These are phyloP conservation scores for Misgurnus mizolepis DNA, from an alignment of 2,113 vertebrate genomes.

Conservation along the genomic window DNA sequence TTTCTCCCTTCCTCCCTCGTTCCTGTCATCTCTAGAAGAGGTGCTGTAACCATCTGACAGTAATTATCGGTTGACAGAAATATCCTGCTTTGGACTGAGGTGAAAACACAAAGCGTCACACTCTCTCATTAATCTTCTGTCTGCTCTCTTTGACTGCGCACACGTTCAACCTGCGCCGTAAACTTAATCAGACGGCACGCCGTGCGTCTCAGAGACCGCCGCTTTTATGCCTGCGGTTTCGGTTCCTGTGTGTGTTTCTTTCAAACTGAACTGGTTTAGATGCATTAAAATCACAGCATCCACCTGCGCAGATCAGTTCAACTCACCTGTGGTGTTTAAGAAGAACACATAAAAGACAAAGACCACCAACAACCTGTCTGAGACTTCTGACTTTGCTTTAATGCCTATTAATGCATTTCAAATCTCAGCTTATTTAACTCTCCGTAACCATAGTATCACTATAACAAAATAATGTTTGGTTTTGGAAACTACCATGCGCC, in stretches of 20 bases:
- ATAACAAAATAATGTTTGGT: no score
- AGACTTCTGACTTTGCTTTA: constrained; percentile 14
- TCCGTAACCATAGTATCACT: no score
- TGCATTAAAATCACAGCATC: constrained; percentile 61
- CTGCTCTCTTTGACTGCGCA: constrained; percentile 82
- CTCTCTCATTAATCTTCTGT: constrained; percentile 89
- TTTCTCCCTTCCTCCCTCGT: constrained; percentile 66
- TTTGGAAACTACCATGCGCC: no score
- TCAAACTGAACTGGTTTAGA: constrained; percentile 69
- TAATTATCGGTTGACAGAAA: constrained; percentile 99
- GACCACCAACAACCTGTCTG: background rate
- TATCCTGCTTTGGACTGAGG: constrained; percentile 89
- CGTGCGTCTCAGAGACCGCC: constrained; percentile 78
- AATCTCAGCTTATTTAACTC: background rate
- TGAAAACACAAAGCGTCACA: constrained; percentile 89
- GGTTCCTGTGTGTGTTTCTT: constrained; percentile 65
- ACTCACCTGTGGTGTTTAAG: constrained; percentile 60
- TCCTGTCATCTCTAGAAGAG: constrained; percentile 82
- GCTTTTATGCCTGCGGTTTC: constrained; percentile 75
- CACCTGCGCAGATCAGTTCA: constrained; percentile 72
- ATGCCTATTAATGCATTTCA: constrained; percentile 38
- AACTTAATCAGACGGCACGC: constrained; percentile 81
- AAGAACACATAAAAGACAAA: background rate
- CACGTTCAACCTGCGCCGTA: constrained; percentile 78
- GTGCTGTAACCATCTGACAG: constrained; percentile 88